These are phyloP conservation scores for Otis tarda DNA, from an alignment of 2,113 vertebrate genomes.

Conservation along the genomic window DNA sequence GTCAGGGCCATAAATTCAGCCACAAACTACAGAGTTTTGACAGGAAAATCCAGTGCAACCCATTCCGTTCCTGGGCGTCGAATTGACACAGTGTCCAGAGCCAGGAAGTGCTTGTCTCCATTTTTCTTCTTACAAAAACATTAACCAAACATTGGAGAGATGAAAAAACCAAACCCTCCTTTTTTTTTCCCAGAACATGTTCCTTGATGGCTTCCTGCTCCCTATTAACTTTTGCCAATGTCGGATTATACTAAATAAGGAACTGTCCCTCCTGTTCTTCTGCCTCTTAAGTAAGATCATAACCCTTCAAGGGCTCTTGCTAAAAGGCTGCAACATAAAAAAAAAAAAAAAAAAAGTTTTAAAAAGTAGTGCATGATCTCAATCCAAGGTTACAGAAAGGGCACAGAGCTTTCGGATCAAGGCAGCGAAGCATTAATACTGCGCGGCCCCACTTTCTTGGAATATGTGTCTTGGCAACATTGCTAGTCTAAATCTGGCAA, in stretches of 20 bases:
- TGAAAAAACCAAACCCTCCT: neutral
- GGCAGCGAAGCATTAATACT: neutral
- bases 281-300: neutral
- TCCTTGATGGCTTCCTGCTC: neutral
- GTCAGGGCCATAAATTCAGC: neutral
- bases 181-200: neutral
- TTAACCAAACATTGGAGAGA: neutral
- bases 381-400: neutral
- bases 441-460: neutral
- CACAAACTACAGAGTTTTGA: neutral
- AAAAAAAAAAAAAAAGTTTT: conserved; percentile 4
- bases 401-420: neutral
- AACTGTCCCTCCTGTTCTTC: neutral
- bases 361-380: neutral
- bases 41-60: neutral
- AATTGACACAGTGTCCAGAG: neutral
- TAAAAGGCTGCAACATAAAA: neutral
- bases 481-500: neutral
- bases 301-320: neutral
- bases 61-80: neutral
- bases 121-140: neutral
- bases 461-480: neutral
- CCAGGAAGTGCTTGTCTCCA: neutral
- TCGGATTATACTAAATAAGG: neutral
- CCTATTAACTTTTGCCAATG: neutral